Conservation (phyloP, 2,113 vertebrate species). For the Hippotragus niger region DNA sequence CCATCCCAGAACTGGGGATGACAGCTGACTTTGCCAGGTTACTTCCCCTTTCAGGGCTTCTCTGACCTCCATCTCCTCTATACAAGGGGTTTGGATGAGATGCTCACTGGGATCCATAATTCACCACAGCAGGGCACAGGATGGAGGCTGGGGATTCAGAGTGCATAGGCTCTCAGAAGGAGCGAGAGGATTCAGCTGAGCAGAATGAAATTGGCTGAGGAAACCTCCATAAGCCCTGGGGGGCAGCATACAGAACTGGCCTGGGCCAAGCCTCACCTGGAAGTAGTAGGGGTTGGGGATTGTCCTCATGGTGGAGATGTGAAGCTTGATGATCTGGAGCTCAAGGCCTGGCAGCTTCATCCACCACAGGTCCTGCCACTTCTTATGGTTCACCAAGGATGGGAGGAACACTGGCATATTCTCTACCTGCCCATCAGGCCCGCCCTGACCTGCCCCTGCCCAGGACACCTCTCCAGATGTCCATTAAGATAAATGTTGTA, state of each 20-base stretch:
- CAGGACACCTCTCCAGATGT: neutral
- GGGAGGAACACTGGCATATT: neutral
- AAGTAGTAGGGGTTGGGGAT: conserved; percentile 96
- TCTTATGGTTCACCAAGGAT: conserved; percentile 89
- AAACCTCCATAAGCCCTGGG: conserved; percentile 90
- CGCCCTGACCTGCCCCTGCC: neutral
- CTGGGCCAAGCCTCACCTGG: conserved; percentile 84
- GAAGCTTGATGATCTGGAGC: conserved; percentile 93
- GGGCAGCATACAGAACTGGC: neutral
- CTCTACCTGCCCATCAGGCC: neutral
- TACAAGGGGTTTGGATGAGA: neutral
- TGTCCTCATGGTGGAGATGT: conserved; percentile 91
- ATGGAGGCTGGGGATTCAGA: neutral
- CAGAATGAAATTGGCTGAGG: conserved; percentile 91
- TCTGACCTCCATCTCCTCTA: neutral
- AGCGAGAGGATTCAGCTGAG: conserved; percentile 82
- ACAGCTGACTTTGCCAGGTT: neutral
- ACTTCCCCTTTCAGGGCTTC: neutral
- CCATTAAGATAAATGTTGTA: neutral
- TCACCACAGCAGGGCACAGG: neutral
- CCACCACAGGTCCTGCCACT: conserved; percentile 87
- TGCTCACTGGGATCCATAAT: neutral
- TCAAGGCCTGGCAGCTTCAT: conserved; percentile 87
- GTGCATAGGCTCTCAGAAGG: neutral
- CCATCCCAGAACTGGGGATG: neutral